Evolutionary conservation across 2,888 invertebrate genomes (phyloP).

Genomic region (Platycheirus rosarum): DNA sequence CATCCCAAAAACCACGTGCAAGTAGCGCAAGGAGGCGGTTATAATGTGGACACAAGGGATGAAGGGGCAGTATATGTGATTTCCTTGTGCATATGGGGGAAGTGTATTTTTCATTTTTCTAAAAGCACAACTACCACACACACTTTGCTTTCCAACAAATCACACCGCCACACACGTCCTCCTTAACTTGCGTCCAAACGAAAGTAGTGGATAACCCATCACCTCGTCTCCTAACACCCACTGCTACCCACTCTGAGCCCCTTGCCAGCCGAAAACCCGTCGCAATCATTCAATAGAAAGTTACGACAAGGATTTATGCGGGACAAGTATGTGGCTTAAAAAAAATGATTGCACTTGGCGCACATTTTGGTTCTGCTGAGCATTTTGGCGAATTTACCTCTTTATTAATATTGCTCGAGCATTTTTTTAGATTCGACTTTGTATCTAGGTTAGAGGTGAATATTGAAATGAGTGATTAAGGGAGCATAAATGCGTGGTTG

Average conservation of each 20-base stretch:
- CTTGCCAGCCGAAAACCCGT: too few relatives aligned
- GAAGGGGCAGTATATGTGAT: slow-evolving; percentile 3
- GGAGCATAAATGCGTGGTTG: not conserved
- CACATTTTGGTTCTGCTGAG: slow-evolving; percentile 13
- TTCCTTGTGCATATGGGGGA: slow-evolving; percentile 37
- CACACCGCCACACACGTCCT: slow-evolving; percentile 17
- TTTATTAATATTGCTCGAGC: slow-evolving; percentile 3
- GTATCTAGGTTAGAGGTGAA: slow-evolving; percentile 32
- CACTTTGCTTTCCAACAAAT: slow-evolving; percentile 33
- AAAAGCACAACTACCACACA: slow-evolving; percentile 54
- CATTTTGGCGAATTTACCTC: slow-evolving; percentile 32
- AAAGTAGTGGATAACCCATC: not conserved
- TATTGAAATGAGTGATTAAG: slow-evolving; percentile 23
- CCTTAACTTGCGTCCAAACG: slow-evolving; percentile 5
- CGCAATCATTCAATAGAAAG: slow-evolving; percentile 59
- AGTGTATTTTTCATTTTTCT: slow-evolving; percentile 62
- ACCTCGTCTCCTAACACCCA: not conserved
- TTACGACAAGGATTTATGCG: slow-evolving; percentile 54
- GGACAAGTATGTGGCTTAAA: slow-evolving; percentile 32
- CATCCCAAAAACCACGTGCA: slow-evolving; percentile 43
- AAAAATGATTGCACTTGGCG: slow-evolving; percentile 63
- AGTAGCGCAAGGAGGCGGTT: not conserved
- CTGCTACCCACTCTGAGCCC: not conserved
- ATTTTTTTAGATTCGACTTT: not conserved
- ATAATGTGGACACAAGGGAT: slow-evolving; percentile 1